Conservation (phyloP, 2,888 invertebrate genomes). For the Philhelius pedissequus region DNA sequence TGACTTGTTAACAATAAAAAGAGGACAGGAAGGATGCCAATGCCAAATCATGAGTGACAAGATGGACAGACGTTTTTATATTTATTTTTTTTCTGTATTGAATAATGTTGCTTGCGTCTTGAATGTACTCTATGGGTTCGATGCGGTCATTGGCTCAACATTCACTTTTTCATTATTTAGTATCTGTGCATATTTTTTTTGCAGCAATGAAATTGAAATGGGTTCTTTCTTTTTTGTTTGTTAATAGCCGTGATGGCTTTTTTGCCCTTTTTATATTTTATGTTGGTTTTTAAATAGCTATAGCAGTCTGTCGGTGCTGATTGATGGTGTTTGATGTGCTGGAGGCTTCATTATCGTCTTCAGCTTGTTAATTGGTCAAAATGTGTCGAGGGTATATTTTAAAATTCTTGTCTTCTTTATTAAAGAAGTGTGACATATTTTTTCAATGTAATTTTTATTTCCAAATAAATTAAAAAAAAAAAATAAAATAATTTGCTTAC, state of each 20-base stretch:
- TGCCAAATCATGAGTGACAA: not conserved
- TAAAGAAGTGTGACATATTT: conserved; percentile 4
- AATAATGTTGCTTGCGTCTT: not conserved
- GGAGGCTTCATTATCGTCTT: not conserved
- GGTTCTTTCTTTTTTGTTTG: not conserved
- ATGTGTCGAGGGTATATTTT: not conserved
- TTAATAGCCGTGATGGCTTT: not conserved
- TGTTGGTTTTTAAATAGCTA: not conserved
- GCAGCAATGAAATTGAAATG: not conserved
- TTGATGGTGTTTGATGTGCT: not conserved
- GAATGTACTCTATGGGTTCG: not conserved
- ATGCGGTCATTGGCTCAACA: conserved; percentile 5
- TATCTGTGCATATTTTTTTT: too few species aligned
- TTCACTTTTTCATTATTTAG: not conserved
- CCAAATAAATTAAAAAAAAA: not conserved
- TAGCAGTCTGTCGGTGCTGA: not conserved
- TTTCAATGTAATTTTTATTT: not conserved
- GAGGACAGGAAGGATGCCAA: not conserved
- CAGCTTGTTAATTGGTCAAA: conserved; percentile 10
- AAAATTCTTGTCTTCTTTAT: not conserved
- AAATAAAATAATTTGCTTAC: not conserved
- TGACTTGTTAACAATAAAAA: not conserved
- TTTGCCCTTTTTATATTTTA: conserved; percentile 3
- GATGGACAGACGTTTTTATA: not conserved
- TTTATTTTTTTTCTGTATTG: not conserved